Evolutionary conservation across 2,888 invertebrate species (phyloP).

Genomic region (Metopia argyrocephala): DNA sequence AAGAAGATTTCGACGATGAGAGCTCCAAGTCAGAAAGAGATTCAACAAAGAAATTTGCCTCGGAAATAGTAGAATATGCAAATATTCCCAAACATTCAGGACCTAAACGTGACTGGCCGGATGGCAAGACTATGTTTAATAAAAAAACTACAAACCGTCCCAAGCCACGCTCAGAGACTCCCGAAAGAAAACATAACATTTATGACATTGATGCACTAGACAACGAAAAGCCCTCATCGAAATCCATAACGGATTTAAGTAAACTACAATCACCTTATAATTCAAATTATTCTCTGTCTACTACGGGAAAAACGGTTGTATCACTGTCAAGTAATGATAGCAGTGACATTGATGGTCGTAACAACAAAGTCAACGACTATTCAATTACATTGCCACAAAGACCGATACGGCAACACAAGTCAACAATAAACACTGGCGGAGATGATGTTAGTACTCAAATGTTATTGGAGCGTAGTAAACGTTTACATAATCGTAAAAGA

Average conservation of each 20-base stretch:
- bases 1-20: slow-evolving; percentile 61
- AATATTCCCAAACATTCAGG: slow-evolving; percentile 69
- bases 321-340: slow-evolving; percentile 69
- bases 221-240: slow-evolving; percentile 64
- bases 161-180: slow-evolving; percentile 58
- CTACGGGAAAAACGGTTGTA: slow-evolving; percentile 55
- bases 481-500: slow-evolving; percentile 76
- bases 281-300: slow-evolving; percentile 64
- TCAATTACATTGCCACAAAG: slow-evolving; percentile 55
- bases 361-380: slow-evolving; percentile 53
- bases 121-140: slow-evolving; percentile 71
- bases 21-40: slow-evolving; percentile 35
- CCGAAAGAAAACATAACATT: slow-evolving; percentile 38
- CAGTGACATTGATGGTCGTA: slow-evolving; percentile 63
- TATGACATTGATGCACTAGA: slow-evolving; percentile 17
- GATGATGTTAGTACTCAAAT: slow-evolving; percentile 74
- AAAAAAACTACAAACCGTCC: slow-evolving; percentile 15
- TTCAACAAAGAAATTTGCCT: slow-evolving; percentile 24
- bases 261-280: slow-evolving; percentile 61
- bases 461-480: slow-evolving; percentile 76
- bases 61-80: slow-evolving; percentile 64
- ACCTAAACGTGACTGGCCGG: slow-evolving; percentile 73
- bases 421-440: slow-evolving; percentile 47
- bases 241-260: slow-evolving; percentile 70
- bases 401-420: slow-evolving; percentile 63